These are phyloP conservation scores for Lampris incognitus DNA, from an alignment of 2,113 vertebrate species.

Conservation along the genomic window DNA sequence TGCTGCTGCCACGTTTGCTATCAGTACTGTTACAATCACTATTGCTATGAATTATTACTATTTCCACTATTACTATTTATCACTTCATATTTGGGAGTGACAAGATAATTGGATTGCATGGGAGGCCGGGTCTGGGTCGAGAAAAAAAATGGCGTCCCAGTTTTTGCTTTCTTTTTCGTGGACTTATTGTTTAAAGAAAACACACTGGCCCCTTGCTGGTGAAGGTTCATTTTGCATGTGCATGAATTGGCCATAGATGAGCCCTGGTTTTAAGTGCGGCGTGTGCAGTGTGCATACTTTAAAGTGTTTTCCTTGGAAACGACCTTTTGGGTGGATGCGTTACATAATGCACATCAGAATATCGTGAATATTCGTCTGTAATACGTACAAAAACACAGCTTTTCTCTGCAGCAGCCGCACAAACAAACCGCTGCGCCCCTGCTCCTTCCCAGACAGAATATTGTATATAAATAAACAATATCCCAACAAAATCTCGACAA, in stretches of 20 bases:
- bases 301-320: not conserved
- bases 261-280: not conserved
- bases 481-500: constrained; percentile 25
- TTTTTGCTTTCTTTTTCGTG: too few species aligned
- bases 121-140: too few species aligned
- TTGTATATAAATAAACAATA: not conserved
- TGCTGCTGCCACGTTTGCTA: too few species aligned
- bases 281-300: not conserved
- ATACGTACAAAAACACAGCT: not conserved
- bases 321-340: not conserved
- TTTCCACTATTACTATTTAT: too few species aligned
- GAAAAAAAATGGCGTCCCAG: too few species aligned
- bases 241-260: not conserved
- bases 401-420: not conserved
- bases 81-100: too few species aligned
- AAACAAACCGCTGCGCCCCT: not conserved
- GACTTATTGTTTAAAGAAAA: too few species aligned
- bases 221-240: not conserved
- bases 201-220: too few species aligned
- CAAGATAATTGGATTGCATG: too few species aligned
- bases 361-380: not conserved
- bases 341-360: constrained; percentile 9
- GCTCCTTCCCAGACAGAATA: not conserved
- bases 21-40: too few species aligned
- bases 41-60: too few species aligned